These are phyloP conservation scores for Rhogogaster chlorosoma DNA, from an alignment of 2,888 invertebrate genomes.

Conservation along the genomic window DNA sequence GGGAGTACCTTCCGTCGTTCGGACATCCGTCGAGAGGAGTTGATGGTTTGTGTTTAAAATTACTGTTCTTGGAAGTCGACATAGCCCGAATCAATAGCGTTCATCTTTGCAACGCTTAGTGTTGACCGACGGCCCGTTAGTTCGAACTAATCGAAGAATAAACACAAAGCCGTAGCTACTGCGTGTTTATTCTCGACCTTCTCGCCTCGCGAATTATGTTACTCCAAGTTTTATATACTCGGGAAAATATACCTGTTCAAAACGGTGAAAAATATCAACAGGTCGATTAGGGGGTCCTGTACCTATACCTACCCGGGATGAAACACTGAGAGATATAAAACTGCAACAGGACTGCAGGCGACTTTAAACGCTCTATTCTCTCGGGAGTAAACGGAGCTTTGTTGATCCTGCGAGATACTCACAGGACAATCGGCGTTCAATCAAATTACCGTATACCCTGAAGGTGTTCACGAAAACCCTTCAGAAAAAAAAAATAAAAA, in stretches of 20 bases:
- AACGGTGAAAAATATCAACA: constrained; percentile 32
- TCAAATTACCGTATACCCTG: neutral
- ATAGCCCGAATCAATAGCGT: constrained; percentile 41
- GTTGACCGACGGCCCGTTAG: constrained; percentile 49
- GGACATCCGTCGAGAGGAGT: constrained; percentile 34
- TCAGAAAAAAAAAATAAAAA: neutral
- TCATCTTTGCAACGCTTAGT: constrained; percentile 49
- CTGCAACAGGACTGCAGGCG: neutral
- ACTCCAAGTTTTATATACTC: neutral
- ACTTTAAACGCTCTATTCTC: constrained; percentile 1
- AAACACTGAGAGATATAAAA: neutral
- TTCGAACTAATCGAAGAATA: constrained; percentile 47
- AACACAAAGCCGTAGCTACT: constrained; percentile 26
- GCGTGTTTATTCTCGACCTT: constrained; percentile 30
- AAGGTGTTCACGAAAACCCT: neutral
- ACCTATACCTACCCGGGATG: neutral
- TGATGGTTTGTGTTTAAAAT: constrained; percentile 49
- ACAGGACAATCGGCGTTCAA: constrained; percentile 1
- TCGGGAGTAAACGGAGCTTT: neutral
- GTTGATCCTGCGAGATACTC: neutral
- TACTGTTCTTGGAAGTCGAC: constrained; percentile 28
- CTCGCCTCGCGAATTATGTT: constrained; percentile 22
- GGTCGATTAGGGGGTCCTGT: constrained; percentile 1
- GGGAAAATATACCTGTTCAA: neutral
- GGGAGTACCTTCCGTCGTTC: neutral